Evolutionary conservation across 1,140 invertebrate species (phyloP), one percentile per base, ranked within the genome.

Genomic region (Arion vulgaris): DNA sequence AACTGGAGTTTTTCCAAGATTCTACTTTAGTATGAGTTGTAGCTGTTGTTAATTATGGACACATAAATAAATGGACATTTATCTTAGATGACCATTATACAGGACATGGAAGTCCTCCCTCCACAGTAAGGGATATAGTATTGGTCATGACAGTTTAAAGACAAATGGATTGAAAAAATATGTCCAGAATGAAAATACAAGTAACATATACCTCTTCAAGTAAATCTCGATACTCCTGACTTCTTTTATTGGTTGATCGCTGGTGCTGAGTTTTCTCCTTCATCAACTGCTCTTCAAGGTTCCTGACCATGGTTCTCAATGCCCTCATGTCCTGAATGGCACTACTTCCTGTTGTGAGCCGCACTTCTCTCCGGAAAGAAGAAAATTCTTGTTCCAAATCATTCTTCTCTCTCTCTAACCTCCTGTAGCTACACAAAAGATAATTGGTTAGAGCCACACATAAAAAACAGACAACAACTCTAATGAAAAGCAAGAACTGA

Each of bases 261-360:
- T 92, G 91, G 77, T 92, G 87, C 68, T 88, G 84, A 13, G 88
- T 89, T 83, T 91, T 91, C 83, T 92, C 91, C 78, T 91, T 90
- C 88, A 91, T 87, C 57, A 92, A 57, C 57, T 92, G 91, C 77
- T 91, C 89, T 80, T 92, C 91, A 51, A 92, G 82, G 74, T 89
- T 90, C 68, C 89, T 86, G 5, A 91, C 87, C 72, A 92, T 85
- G 53, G 26, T 83, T 83, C 92, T 92, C 68, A 92, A 83, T 23
- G 89, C 87, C 71, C 87, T 85, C 11, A 91, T 85, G 74, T 92
- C 91, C 51, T 91, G 91, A 0, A 88, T 81, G 62, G 89, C 84
- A 82, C 81, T 87, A 39, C 89, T 88, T 38, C 86, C 85, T 45
- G 86, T 84, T 51, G 90, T 90, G 19, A 77, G 83, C 79, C 90